phyloP scores from a whole-genome alignment of 2,888 invertebrate genomes.

The Pyrrhia umbra region DNA sequence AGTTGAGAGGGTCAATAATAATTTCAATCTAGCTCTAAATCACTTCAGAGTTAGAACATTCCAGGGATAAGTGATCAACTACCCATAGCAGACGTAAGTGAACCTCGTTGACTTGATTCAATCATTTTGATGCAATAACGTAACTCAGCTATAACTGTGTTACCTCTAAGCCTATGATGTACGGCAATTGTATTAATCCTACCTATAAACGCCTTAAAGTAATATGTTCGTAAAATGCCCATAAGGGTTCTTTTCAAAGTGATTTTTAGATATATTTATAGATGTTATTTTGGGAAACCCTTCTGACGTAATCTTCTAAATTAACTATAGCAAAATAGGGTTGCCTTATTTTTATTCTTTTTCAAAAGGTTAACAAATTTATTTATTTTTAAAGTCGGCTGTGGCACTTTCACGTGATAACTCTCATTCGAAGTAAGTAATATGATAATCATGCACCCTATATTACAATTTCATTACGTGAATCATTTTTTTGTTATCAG shows the following conservation, averaged over 20 bases:
- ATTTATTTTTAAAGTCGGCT: not conserved
- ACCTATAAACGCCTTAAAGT: conserved; percentile 1
- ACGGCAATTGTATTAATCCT: conserved; percentile 21
- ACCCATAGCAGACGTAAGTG: conserved; percentile 37
- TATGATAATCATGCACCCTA: conserved; percentile 25
- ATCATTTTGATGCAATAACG: conserved; percentile 43
- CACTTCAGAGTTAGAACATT: conserved; percentile 13
- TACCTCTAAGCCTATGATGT: conserved; percentile 17
- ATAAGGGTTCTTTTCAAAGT: no score
- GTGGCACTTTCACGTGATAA: conserved; percentile 24
- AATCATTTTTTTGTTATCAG: conserved; percentile 49
- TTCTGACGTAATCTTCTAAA: not conserved
- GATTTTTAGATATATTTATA: not conserved
- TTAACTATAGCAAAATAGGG: conserved; percentile 3
- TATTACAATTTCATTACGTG: conserved; percentile 42
- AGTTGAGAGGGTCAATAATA: no score
- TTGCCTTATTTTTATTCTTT: conserved; percentile 4
- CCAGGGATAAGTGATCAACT: conserved; percentile 35
- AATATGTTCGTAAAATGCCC: no score
- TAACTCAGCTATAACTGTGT: conserved; percentile 25
- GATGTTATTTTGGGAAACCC: not conserved
- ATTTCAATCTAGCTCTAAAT: conserved; percentile 8
- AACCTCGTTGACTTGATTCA: conserved; percentile 41
- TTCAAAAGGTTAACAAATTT: not conserved
- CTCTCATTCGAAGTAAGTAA: conserved; percentile 13